Conservation (phyloP, 53 echinoderm and acorn worm genomes). For the Actinopyga echinites region DNA sequence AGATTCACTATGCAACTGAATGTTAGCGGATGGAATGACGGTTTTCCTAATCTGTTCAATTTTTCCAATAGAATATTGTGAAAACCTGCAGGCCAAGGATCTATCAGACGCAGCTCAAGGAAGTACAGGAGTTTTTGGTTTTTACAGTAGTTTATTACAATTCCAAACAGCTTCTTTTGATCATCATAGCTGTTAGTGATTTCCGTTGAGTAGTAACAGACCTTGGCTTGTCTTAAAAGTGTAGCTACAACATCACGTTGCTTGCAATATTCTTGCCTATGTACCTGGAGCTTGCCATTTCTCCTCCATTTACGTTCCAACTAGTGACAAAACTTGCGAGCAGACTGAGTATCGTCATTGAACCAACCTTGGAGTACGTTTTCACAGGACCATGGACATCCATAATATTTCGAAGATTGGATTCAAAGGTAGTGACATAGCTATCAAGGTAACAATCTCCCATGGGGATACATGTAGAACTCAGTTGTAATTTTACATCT, state of each 20-base stretch:
- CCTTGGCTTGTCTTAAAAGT: constrained; percentile 12
- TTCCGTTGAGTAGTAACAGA: neutral
- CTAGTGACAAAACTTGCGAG: neutral
- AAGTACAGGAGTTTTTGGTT: neutral
- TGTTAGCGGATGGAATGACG: neutral
- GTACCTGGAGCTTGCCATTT: neutral
- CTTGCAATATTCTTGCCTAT: neutral
- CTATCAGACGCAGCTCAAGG: neutral
- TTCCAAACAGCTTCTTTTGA: neutral
- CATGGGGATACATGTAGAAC: neutral
- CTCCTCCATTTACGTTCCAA: constrained; percentile 8
- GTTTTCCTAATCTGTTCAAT: neutral
- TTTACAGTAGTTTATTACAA: neutral
- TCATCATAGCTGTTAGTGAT: too few relatives aligned
- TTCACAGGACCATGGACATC: constrained; percentile 2
- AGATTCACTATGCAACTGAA: neutral
- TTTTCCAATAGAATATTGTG: neutral
- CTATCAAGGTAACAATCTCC: neutral
- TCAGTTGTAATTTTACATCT: neutral
- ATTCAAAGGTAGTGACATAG: neutral
- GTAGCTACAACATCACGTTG: constrained; percentile 10
- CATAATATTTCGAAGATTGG: neutral
- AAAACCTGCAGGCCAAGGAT: neutral
- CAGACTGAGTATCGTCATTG: constrained; percentile 28
- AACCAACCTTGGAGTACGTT: neutral